phyloP scores from a whole-genome alignment of 2,797 vertebrate species.

The Cossypha polioptera region DNA sequence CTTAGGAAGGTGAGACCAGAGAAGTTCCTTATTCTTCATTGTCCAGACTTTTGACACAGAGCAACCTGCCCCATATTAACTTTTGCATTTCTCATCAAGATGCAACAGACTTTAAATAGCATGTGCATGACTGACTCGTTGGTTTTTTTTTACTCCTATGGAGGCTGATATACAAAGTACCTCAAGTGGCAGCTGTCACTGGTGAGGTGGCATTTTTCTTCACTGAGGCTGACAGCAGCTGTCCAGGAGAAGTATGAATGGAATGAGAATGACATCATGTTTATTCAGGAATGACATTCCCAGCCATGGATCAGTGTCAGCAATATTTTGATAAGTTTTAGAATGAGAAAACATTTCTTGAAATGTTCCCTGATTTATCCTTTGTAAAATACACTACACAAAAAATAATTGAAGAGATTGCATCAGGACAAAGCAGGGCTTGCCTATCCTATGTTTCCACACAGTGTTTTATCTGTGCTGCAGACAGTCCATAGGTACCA shows the following conservation, averaged over 20 bases:
- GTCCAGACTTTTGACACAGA: conserved; percentile 16
- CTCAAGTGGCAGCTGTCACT: conserved; percentile 93
- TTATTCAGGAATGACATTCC: conserved; percentile 92
- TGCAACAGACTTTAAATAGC: conserved; percentile 81
- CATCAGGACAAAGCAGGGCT: conserved; percentile 68
- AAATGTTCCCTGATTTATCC: conserved; percentile 83
- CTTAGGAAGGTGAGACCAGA: background rate
- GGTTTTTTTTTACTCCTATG: conserved; percentile 63
- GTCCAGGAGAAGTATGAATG: conserved; percentile 89
- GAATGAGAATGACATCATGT: conserved; percentile 95
- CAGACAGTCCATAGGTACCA: conserved; percentile 8
- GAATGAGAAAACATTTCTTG: conserved; percentile 80
- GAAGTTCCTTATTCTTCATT: background rate
- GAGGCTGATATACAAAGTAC: conserved; percentile 83
- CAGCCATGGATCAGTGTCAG: conserved; percentile 88
- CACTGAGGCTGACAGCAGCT: conserved; percentile 93
- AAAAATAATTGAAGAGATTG: conserved; percentile 82
- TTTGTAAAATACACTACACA: conserved; percentile 82
- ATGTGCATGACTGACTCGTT: conserved; percentile 81
- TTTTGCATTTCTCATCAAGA: conserved; percentile 73
- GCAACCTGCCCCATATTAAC: conserved; percentile 36
- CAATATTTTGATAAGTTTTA: conserved; percentile 87
- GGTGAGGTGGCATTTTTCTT: conserved; percentile 90
- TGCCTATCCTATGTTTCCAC: conserved; percentile 24
- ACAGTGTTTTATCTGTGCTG: background rate